phyloP scores from a whole-genome alignment of 2,888 invertebrate species.

The Sarcophaga carnaria region DNA sequence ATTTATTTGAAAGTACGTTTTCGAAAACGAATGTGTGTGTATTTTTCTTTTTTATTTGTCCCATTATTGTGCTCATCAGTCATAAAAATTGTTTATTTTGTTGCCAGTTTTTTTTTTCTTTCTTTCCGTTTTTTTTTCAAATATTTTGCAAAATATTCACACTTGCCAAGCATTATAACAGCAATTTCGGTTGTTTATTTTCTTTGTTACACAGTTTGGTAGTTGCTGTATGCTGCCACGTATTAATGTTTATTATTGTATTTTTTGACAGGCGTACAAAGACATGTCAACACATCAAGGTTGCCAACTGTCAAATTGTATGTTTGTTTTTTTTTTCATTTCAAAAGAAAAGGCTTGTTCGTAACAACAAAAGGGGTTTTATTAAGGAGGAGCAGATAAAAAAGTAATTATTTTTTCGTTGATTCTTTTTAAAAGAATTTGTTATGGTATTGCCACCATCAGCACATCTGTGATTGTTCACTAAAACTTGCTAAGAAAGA shows the following conservation, averaged over 20 bases:
- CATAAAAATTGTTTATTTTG: conserved; percentile 31
- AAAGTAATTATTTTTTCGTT: too few species aligned
- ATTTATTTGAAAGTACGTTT: too few species aligned
- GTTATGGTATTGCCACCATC: too few species aligned
- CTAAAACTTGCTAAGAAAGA: too few species aligned
- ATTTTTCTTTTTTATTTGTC: conserved; percentile 49
- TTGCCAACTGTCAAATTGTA: conserved; percentile 68
- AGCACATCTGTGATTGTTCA: too few species aligned
- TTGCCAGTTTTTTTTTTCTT: conserved; percentile 21
- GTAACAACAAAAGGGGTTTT: too few species aligned
- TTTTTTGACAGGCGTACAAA: conserved; percentile 69
- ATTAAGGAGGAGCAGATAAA: too few species aligned
- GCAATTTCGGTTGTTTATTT: conserved; percentile 31
- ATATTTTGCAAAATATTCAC: conserved; percentile 39
- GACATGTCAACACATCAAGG: conserved; percentile 71
- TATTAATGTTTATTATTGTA: conserved; percentile 54
- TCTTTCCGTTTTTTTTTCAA: too few species aligned
- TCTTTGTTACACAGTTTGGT: background rate
- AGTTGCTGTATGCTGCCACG: background rate
- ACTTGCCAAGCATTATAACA: conserved; percentile 35
- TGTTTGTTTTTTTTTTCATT: conserved; percentile 4
- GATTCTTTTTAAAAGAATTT: too few species aligned
- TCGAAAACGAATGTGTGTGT: background rate
- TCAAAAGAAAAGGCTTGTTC: background rate
- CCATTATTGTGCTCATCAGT: conserved; percentile 65